These are phyloP conservation scores for Hemistola chrysoprasaria DNA, from an alignment of 2,888 invertebrate species.

Conservation along the genomic window DNA sequence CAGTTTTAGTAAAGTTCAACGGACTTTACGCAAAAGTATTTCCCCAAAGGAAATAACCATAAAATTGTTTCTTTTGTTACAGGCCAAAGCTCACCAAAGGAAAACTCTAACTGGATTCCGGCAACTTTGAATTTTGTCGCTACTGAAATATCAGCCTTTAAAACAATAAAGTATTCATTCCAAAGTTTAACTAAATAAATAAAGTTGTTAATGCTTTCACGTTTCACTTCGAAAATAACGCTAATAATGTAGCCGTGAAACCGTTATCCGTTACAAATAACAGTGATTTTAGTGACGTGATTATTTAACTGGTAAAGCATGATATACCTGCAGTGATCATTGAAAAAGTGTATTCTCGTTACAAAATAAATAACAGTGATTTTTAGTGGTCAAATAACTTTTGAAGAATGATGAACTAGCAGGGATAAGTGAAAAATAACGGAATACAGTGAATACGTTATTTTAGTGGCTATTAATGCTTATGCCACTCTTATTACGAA, in stretches of 20 bases:
- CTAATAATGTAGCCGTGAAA: not conserved
- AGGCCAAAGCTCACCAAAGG: slow-evolving; percentile 18
- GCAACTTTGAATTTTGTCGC: slow-evolving; percentile 21
- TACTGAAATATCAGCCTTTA: slow-evolving; percentile 15
- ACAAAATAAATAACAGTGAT: too few relatives aligned
- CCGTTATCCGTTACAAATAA: slow-evolving; percentile 6
- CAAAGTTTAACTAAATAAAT: slow-evolving; percentile 22
- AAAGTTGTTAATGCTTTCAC: slow-evolving; percentile 12
- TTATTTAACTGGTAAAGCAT: too few relatives aligned
- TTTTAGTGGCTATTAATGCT: slow-evolving; percentile 35
- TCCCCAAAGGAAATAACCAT: slow-evolving; percentile 18
- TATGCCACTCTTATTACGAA: slow-evolving; percentile 49
- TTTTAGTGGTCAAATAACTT: too few relatives aligned
- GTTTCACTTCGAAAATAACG: slow-evolving; percentile 4
- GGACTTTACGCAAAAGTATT: slow-evolving; percentile 12
- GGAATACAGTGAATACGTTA: slow-evolving; percentile 34
- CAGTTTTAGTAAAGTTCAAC: not conserved
- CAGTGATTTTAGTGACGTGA: slow-evolving; percentile 3
- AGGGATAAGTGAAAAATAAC: slow-evolving; percentile 1
- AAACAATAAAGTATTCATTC: slow-evolving; percentile 17
- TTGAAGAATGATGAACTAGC: too few relatives aligned
- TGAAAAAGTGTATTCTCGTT: too few relatives aligned
- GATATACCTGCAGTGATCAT: too few relatives aligned
- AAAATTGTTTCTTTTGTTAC: slow-evolving; percentile 31
- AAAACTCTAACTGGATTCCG: slow-evolving; percentile 15